Evolutionary conservation across 1,140 invertebrate species (phyloP), one percentile per base, ranked within the genome.

Genomic region (Drosophila leontia): DNA sequence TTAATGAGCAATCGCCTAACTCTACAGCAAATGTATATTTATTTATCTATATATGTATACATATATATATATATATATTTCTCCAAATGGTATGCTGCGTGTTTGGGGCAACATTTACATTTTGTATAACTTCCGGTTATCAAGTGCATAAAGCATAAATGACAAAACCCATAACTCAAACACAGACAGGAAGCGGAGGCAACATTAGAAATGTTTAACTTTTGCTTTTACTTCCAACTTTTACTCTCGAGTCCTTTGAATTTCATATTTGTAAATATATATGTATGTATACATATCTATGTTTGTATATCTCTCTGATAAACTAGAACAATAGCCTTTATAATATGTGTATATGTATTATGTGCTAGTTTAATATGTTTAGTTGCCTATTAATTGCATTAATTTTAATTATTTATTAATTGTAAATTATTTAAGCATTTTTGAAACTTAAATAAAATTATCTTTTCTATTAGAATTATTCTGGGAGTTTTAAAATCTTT

Each of bases 131-230:
- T 75, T 70, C 71, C 63, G 62, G 48, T 68, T 60, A 68, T 53
- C 63, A 77, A 77, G 64, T 60, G 74, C 71, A 76, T 51, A 8
- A 44, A 68, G 48, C 74, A 60, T 44, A 78, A 78, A 77, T 60
- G 75, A 68, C 75, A 77, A 77, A 76, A 67, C 56, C 74, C 75
- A 77, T 76, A 68, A 68, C 72, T 77, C 75, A 77, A 77, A 77
- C 63, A 77, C 55, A 60, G 47, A 77, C 63, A 62, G 67, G 62
- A 69, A 68, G 32, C 48, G 39, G 17, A 26, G 23, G 23, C 45
- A 26, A 13, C 32, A 48, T 7, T 19, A 23, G 53, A 50, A 75
- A 57, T 64, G 51, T 53, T 51, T 26, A 75, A 74, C 69, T 75
- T 76, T 65, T 75, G 59, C 57, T 75, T 75, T 75, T 41, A 55